Conservation (phyloP, 2,797 vertebrate species). For the Philypnodon macrostomus region DNA sequence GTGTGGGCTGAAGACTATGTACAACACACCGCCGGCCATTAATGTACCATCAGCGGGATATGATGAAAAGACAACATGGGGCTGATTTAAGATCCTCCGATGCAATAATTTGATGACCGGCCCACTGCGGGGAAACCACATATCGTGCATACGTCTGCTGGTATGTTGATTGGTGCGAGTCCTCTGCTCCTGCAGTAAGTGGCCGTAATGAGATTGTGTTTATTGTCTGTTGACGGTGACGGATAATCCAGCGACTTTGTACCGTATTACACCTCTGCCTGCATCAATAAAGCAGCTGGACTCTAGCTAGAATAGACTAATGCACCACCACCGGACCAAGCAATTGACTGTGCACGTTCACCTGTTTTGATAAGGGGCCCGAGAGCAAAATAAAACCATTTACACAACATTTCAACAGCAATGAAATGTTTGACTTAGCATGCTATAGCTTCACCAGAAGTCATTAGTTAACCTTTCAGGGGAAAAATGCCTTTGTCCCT, state of each 20-base stretch:
- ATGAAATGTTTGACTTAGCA: too few relatives aligned
- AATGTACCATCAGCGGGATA: conserved; percentile 57
- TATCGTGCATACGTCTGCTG: conserved; percentile 20
- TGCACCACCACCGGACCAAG: background rate
- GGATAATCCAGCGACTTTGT: conserved; percentile 34
- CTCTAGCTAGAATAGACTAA: conserved; percentile 22
- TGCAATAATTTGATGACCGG: conserved; percentile 49
- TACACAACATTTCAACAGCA: too few relatives aligned
- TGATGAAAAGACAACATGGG: conserved; percentile 67
- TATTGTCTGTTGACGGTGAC: conserved; percentile 50
- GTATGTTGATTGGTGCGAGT: conserved; percentile 25
- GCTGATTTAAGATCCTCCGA: conserved; percentile 60
- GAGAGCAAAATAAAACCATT: too few relatives aligned
- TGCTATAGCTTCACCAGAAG: too few relatives aligned
- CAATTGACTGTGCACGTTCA: background rate
- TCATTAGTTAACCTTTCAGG: too few relatives aligned
- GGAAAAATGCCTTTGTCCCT: too few relatives aligned
- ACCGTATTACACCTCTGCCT: conserved; percentile 45
- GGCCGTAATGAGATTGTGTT: conserved; percentile 41
- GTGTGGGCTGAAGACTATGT: conserved; percentile 16
- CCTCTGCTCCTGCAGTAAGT: conserved; percentile 15
- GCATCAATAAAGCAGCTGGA: conserved; percentile 46
- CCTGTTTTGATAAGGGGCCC: too few relatives aligned
- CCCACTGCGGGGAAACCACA: conserved; percentile 15
- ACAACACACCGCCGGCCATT: conserved; percentile 47